phyloP scores from a whole-genome alignment of 2,888 invertebrate genomes.

The Agrotis puta region DNA sequence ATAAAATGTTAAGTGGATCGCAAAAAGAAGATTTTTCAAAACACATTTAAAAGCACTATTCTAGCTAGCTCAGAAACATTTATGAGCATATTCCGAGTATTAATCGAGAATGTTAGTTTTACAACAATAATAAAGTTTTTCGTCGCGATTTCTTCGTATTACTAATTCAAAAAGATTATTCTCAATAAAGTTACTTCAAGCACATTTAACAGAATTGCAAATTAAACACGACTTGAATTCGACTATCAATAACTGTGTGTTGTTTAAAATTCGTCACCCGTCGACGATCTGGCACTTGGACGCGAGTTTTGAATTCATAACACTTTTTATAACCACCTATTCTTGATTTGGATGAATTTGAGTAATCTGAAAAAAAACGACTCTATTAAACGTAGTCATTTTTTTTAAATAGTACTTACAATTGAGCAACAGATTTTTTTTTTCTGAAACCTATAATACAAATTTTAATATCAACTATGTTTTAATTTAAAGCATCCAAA shows the following conservation, averaged over 20 bases:
- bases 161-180: constrained; percentile 61
- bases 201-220: constrained; percentile 72
- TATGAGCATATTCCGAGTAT: constrained; percentile 55
- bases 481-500: background rate
- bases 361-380: too few relatives aligned
- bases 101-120: constrained; percentile 60
- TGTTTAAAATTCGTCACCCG: constrained; percentile 86
- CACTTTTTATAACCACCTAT: constrained; percentile 78
- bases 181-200: constrained; percentile 50
- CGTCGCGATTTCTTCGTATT: constrained; percentile 45
- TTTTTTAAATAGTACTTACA: too few relatives aligned
- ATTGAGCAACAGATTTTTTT: too few relatives aligned
- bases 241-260: constrained; percentile 83
- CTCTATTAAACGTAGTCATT: too few relatives aligned
- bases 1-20: constrained; percentile 39
- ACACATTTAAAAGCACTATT: constrained; percentile 48
- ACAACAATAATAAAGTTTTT: constrained; percentile 63
- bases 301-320: constrained; percentile 84
- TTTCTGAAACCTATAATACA: background rate
- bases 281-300: constrained; percentile 86
- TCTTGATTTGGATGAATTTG: constrained; percentile 75
- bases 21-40: constrained; percentile 40
- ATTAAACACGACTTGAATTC: constrained; percentile 78
- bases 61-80: constrained; percentile 47
- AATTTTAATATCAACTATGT: background rate